phyloP scores from a whole-genome alignment of 2,888 invertebrate genomes.

The Pycnomerus fuliginosus region DNA sequence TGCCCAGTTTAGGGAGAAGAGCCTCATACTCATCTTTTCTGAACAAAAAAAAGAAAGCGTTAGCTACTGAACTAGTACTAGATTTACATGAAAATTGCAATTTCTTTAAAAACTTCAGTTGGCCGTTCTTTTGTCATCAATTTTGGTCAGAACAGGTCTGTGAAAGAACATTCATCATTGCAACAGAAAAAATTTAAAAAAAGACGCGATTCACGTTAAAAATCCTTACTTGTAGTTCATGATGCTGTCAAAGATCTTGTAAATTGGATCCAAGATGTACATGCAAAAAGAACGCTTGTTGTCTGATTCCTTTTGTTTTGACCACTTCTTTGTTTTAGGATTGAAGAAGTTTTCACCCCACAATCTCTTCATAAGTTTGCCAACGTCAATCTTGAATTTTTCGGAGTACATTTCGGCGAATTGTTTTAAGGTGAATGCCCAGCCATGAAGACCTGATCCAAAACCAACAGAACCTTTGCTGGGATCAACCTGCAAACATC shows the following conservation, averaged over 20 bases:
- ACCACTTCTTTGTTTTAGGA: conserved; percentile 96
- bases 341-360: conserved; percentile 99
- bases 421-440: conserved; percentile 99
- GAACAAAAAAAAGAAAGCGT: conserved; percentile 12
- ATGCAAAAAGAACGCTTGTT: conserved; percentile 98
- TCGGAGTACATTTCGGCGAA: conserved; percentile 99
- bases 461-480: conserved; percentile 99
- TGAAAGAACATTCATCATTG: conserved; percentile 60
- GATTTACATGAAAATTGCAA: too few species aligned
- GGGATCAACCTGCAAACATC: conserved; percentile 72
- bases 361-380: conserved; percentile 94
- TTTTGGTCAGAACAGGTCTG: conserved; percentile 52
- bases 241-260: conserved; percentile 82
- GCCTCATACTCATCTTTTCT: conserved; percentile 91
- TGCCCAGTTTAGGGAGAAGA: conserved; percentile 86
- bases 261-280: conserved; percentile 98
- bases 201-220: conserved; percentile 7
- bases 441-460: conserved; percentile 98
- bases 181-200: conserved; percentile 7
- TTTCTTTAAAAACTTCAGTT: conserved; percentile 54
- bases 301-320: conserved; percentile 84
- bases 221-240: conserved; percentile 52
- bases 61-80: too few species aligned
- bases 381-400: conserved; percentile 97
- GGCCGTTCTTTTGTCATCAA: conserved; percentile 61